Base-by-base conservation (phyloP, 2,888 invertebrate genomes). In the Ichneumon xanthorius region DNA sequence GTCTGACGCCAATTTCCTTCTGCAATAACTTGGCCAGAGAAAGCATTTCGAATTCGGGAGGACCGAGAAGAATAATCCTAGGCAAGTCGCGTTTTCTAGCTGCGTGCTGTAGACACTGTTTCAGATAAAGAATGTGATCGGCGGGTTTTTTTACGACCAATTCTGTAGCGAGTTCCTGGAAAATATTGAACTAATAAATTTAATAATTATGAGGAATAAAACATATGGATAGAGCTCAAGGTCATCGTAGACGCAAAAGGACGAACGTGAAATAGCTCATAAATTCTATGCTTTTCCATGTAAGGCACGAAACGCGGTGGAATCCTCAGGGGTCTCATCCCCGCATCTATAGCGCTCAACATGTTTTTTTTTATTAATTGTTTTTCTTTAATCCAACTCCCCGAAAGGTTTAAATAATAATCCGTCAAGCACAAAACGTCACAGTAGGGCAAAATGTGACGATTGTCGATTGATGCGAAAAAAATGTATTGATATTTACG, bases 41-140 rank as follows among this genome's bases (percentile, higher is more conserved):
- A 19, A 81, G 75, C 80, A 89, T 88, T 92, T 94, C 92, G n/a
- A 93, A 91, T 61, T 87, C 88, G 0, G 95, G 95, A 0, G 96
- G 94, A 4, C 95, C 93, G 11, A 96, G 84, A 4, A 96, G 92
- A 33, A 96, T 94, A 22, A 96, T 94, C 87, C 95, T 94, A 0
- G 95, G 92, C 6, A 95, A 94, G 87, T 95, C 95, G 22, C 95
- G 93, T 83, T 93, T 94, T 87, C 94, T 94, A 14, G 94, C 91
- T 11, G 95, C 95, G 67, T 94, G 95, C 33, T 91, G 90, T 0
- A 96, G 89, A 81, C 95, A 95, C 85, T 96, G 94, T 89, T 96
- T 96, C 91, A 96, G 94, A 88, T 96, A 96, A 75, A 95, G 94
- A 33, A 96, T 91, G 89, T 96, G 96, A 90, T 96, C 96, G 26